Conservation (phyloP, 2,113 vertebrate genomes). For the Solea solea region DNA sequence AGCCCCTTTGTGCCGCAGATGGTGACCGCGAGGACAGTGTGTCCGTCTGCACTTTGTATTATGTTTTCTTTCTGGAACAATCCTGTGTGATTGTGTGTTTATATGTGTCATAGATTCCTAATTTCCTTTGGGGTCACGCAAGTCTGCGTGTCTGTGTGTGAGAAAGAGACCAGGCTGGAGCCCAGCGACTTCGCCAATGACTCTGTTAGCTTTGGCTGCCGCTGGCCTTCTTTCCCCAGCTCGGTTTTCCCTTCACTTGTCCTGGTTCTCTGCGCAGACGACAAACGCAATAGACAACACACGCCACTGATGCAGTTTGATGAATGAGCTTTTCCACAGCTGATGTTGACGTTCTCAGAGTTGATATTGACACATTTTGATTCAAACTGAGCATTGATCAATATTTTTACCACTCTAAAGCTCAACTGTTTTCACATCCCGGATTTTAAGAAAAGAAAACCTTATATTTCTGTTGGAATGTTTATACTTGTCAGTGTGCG, state of each 20-base stretch:
- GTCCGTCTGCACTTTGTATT: not conserved
- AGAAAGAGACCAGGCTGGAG: conserved; percentile 13
- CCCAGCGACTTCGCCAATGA: conserved; percentile 63
- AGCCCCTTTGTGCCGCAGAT: conserved; percentile 11
- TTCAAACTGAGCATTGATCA: conserved; percentile 1
- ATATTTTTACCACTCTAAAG: conserved; percentile 5
- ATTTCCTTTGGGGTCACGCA: conserved; percentile 42
- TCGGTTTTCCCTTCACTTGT: conserved; percentile 52
- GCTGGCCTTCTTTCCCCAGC: conserved; percentile 38
- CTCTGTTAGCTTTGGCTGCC: conserved; percentile 75
- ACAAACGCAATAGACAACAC: conserved; percentile 49
- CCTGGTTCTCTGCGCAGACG: conserved; percentile 36
- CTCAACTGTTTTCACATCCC: not conserved
- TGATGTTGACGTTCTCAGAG: not conserved
- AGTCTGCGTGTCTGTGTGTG: conserved; percentile 15
- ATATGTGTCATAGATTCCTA: conserved; percentile 3
- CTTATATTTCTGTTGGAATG: not conserved
- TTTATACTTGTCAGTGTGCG: not conserved
- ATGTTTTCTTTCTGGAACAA: not conserved
- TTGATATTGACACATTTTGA: not conserved
- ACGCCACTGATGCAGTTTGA: conserved; percentile 15
- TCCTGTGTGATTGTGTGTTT: conserved; percentile 12
- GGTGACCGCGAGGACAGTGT: not conserved
- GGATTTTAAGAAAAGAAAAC: not conserved
- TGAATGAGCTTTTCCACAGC: conserved; percentile 9